These are phyloP conservation scores for Choristoneura fumiferana DNA, from an alignment of 1,140 invertebrate genomes.

Conservation along the genomic window DNA sequence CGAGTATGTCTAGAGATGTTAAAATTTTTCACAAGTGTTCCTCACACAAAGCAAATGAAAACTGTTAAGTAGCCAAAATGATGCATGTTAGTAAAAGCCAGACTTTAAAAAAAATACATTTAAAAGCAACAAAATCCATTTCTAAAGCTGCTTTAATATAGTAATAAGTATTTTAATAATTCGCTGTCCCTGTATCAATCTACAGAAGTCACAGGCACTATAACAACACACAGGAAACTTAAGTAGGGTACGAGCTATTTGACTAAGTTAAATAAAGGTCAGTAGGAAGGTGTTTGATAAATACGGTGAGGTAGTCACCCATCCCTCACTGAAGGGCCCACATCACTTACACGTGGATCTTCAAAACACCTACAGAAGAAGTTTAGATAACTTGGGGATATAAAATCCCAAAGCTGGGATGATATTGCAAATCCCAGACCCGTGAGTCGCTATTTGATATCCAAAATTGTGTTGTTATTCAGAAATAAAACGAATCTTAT, in stretches of 20 bases:
- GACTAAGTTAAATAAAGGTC: not conserved
- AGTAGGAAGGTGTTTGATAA: not conserved
- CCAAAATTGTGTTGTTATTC: not conserved
- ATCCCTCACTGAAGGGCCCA: not conserved
- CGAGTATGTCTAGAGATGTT: no score
- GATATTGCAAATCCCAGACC: constrained; percentile 1
- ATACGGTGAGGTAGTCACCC: not conserved
- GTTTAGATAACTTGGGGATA: constrained; percentile 4
- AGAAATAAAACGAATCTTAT: not conserved
- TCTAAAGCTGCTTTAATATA: no score
- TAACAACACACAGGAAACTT: not conserved
- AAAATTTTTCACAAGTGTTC: no score
- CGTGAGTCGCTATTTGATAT: not conserved
- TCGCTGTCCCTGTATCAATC: no score
- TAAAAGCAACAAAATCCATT: no score
- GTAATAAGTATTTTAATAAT: no score
- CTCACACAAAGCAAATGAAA: no score
- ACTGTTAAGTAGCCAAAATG: no score
- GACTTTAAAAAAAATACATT: no score
- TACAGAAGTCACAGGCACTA: not conserved
- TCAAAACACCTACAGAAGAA: constrained; percentile 2
- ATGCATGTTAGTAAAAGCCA: no score
- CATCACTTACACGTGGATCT: not conserved
- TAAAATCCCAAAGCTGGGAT: constrained; percentile 2
- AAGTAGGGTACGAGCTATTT: not conserved